phyloP scores from a whole-genome alignment of 2,797 vertebrate genomes.

The Melanotaenia maccullochi region DNA sequence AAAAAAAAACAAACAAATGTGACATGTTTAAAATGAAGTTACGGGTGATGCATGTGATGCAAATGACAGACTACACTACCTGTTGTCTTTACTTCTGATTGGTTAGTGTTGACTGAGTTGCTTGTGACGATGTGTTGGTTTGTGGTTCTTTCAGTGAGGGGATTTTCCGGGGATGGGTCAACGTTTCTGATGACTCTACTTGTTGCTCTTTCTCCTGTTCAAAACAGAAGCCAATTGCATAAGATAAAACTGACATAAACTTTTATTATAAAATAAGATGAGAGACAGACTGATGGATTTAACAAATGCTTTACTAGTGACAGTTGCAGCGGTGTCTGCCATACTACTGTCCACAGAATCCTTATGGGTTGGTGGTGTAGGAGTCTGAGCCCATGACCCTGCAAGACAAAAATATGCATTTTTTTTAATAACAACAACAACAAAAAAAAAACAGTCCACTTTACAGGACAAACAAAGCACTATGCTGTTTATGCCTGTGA shows the following conservation, averaged over 20 bases:
- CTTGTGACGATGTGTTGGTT: not conserved
- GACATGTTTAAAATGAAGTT: not conserved
- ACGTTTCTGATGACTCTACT: constrained; percentile 29
- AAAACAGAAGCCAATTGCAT: constrained; percentile 2
- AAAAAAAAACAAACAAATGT: not conserved
- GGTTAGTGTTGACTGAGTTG: not conserved
- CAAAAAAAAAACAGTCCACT: constrained; percentile 20
- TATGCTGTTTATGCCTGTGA: constrained; percentile 43
- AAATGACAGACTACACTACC: constrained; percentile 31
- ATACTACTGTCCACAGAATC: not conserved
- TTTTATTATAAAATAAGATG: not conserved
- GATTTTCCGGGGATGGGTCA: not conserved
- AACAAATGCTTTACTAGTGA: constrained; percentile 37
- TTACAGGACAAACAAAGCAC: constrained; percentile 53
- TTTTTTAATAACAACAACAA: constrained; percentile 4
- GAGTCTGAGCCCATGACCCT: constrained; percentile 57
- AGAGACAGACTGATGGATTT: constrained; percentile 12
- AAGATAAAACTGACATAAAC: not conserved
- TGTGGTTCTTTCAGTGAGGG: constrained; percentile 11
- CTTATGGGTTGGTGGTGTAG: not conserved
- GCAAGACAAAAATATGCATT: constrained; percentile 19
- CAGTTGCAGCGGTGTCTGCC: not conserved
- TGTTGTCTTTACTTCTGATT: not conserved
- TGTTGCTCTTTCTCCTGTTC: constrained; percentile 22
- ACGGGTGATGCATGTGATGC: not conserved